Base-by-base conservation (phyloP, 2,888 invertebrate genomes). In the Chloroclysta siterata region DNA sequence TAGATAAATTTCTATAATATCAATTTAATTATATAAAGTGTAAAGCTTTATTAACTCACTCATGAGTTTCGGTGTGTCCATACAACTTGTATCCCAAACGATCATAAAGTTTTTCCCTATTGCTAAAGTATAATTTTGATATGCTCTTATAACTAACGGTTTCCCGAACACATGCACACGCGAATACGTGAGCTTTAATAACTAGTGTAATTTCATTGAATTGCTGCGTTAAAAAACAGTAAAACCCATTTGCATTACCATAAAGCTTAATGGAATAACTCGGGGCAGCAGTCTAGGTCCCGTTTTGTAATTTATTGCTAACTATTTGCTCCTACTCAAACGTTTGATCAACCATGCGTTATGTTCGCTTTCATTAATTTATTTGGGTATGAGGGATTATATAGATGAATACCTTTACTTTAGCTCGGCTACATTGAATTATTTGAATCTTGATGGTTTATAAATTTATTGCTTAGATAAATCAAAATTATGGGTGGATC, bases 261-360 rank as follows among this genome's bases (percentile, higher is more conserved):
- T 68, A 55, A 68, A 55, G 42, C 55, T 62, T 60, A 66, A 60
- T 59, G 54, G 53, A 36, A 53, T 60, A 48, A 58, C 54, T 54
- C 56, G 44, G 48, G 58, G 56, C 14, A 55, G 46, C 33, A 58
- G 50, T 52, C 51, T 57, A 63, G 60, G 59, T 65, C 65, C 66
- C 55, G 62, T 68, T 60, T 60, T 60, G 62, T 64, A 57, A 65
- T 55, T 61, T 61, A 68, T 63, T 29, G 57, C 56, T 56, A 48
- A 57, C 55, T 47, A 60, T 66, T 64, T 51, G 57, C 57, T 65
- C 17, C 44, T 48, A 54, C 48, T 57, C 56, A 44, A 57, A 42
- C 53, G 56, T 57, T 53, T 60, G 53, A 57, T 48, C 57, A 53
- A 50, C 65, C 57, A 60, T 65, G 53, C 57, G 65, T 57, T 55